Evolutionary conservation across 2,888 invertebrate genomes (phyloP), one percentile per base, ranked within the genome.

Genomic region (Troglohyphantes excavatus): DNA sequence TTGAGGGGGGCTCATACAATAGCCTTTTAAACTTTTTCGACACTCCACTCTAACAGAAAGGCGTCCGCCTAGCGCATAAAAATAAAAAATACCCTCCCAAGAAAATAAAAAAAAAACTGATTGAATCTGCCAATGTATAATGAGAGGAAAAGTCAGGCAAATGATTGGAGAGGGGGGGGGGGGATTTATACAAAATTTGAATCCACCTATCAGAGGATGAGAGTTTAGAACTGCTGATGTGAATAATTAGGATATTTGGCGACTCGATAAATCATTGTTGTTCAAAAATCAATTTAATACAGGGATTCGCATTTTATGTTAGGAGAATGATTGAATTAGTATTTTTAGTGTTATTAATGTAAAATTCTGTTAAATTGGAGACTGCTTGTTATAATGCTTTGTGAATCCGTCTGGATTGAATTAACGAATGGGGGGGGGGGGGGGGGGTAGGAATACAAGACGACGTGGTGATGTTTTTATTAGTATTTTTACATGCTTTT

Each of bases 1-100:
- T 81, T 81, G 33, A 68, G 68, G 53, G 27, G 46, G 68, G 43
- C 68, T 53, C 53, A 68, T 33, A 81, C 81, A 81, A 81, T 81
- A 27, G 68, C 27, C 81, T 81, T 81, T 81, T 81, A 81, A 68
- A 67, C 53, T 67, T 53, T 67, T 81, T 53, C 68, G 67, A 68
- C 53, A 68, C 53, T 23, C 65, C 26, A 21, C 75, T 27, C 29
- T 9, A 13, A 73, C 33, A 39, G 23, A 59, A 29, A 76, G 76
- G 61, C 29, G n/a, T 21, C 29, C 33, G 39, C 21, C 39, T 39
- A 33, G n/a, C 6, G 78, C 33, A 68, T 53, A 53, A 53, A 53
- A 53, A 53, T 53, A 53, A 53, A 5, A 53, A 65, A 23, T 65
- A 65, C 7, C 17, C 13, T 7, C 13, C 13, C 59, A 2, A 53